Conservation (phyloP, 2,888 invertebrate genomes). For the Syritta pipiens region DNA sequence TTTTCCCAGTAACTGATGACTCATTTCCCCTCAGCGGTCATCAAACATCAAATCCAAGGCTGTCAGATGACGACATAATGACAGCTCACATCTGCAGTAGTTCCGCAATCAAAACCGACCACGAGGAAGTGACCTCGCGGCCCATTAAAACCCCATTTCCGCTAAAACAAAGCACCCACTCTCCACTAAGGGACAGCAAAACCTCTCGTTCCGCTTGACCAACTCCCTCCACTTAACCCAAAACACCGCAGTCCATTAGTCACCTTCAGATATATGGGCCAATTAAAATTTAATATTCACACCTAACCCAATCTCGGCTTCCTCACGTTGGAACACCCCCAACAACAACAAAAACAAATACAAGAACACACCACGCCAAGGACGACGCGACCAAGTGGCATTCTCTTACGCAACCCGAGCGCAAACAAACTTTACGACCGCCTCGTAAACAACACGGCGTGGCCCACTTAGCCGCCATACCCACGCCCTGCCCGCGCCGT, state of each 20-base stretch:
- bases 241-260: neutral
- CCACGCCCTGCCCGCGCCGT: slow-evolving; percentile 51
- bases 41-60: no score
- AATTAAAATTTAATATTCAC: slow-evolving; percentile 48
- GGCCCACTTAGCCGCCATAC: slow-evolving; percentile 56
- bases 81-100: no score
- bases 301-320: slow-evolving; percentile 32
- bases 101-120: no score
- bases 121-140: no score
- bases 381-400: slow-evolving; percentile 35
- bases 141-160: no score
- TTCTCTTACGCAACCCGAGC: slow-evolving; percentile 60
- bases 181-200: no score
- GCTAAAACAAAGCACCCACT: no score
- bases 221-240: neutral
- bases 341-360: slow-evolving; percentile 10
- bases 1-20: no score
- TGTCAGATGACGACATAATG: no score
- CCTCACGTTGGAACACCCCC: slow-evolving; percentile 14
- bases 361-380: neutral
- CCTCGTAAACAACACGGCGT: slow-evolving; percentile 59
- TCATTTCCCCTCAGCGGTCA: no score
- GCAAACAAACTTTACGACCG: slow-evolving; percentile 53
- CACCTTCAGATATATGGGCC: slow-evolving; percentile 10
- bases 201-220: neutral